Conservation (phyloP, 2,888 invertebrate species). For the Dryobotodes eremita region DNA sequence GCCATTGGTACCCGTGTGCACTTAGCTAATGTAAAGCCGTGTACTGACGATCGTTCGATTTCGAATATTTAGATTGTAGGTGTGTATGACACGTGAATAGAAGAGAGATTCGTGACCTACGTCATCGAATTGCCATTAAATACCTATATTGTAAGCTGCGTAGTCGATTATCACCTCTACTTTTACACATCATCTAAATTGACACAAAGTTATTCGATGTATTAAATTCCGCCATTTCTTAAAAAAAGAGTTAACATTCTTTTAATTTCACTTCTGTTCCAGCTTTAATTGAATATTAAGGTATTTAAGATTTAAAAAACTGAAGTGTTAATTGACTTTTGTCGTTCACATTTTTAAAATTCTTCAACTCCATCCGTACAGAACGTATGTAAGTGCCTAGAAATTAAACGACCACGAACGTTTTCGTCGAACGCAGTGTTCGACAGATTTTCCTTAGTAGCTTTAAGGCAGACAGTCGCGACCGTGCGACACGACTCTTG, state of each 20-base stretch:
- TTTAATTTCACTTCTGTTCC: not conserved
- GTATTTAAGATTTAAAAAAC: too few relatives aligned
- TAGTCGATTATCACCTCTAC: not conserved
- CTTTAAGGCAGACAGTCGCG: too few relatives aligned
- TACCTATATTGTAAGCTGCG: not conserved
- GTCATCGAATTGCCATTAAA: not conserved
- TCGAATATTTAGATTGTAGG: not conserved
- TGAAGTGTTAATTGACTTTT: too few relatives aligned
- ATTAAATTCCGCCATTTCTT: not conserved
- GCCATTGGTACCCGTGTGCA: not conserved
- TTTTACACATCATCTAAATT: not conserved
- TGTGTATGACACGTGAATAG: not conserved
- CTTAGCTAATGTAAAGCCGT: slow-evolving; percentile 1
- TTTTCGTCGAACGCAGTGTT: not conserved
- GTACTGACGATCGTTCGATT: not conserved
- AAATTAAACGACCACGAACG: not conserved
- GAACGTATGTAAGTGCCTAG: not conserved
- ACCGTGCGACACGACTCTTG: too few relatives aligned
- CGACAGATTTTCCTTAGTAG: too few relatives aligned
- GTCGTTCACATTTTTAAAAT: not conserved
- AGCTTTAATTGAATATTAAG: not conserved
- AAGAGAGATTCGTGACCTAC: not conserved
- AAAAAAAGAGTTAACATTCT: not conserved
- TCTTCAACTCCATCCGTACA: not conserved
- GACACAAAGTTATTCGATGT: not conserved